Base-by-base conservation (phyloP, 2,888 invertebrate genomes). In the Blera fallax region DNA sequence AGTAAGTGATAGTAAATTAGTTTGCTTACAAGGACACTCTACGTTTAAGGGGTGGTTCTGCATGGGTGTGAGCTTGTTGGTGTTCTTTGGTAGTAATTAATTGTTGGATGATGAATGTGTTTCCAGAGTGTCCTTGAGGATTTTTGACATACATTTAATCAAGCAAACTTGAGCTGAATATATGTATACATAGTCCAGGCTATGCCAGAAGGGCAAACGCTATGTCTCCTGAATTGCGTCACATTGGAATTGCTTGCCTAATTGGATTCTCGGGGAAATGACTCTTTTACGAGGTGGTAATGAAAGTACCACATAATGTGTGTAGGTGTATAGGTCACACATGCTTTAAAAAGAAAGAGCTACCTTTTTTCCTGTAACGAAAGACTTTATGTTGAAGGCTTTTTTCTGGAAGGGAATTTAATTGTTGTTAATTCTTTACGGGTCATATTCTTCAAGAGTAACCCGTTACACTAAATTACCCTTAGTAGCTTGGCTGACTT, bases 101-200 rank as follows among this genome's bases (percentile, higher is more conserved):
- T 74, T 74, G 62, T 52, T 54, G 21, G 52, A 40, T 73, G 73
- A 73, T 62, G 40, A 45, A 64, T 64, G 62, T 18, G 62, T 27
- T 27, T 29, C n/a, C 4, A 37, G 10, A 27, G 37, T n/a, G 24
- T 40, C 34, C 34, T 60, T 37, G 14, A 48, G 18, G 1, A 40
- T 24, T 50, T 62, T 64, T 24, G 43, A 54, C 64, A 52, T 37
- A 32, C 52, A 52, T 52, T 43, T 54, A 64, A 54, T 45, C 50
- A 65, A 21, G 21, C 8, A 18, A 65, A 65, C 50, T 65, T 64
- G 32, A 14, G 43, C 64, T 43, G 21, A 32, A 18, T 27, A 50
- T 18, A 2, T 7, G 8, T n/a, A n/a, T n/a, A n/a, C n/a, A n/a
- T n/a, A 24, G 16, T 1, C 24, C 2, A 34, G 1, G 5, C 21